A percentile compares a stretch with the other conserved stretches of the same genome.
These are phyloP conservation scores for Forpus xanthops DNA, from an alignment of 2,797 vertebrate species.

Conservation along the genomic window DNA sequence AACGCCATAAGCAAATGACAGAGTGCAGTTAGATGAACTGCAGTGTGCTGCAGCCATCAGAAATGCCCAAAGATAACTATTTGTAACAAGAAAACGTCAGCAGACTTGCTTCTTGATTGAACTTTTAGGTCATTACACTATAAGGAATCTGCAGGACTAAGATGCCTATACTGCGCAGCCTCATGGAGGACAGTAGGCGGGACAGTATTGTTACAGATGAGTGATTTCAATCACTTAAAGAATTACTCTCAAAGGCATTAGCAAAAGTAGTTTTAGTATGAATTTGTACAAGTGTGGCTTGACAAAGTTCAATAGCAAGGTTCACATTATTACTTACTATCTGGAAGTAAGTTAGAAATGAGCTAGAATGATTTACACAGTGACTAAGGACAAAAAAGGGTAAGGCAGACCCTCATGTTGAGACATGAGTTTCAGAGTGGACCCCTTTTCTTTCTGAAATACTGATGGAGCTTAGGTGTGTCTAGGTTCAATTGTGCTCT, in stretches of 20 bases:
- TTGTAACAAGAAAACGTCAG: neutral
- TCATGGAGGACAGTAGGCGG: neutral
- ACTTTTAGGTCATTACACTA: neutral
- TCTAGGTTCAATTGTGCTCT: neutral
- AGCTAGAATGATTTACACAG: neutral
- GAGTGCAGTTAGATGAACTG: neutral
- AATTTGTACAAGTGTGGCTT: neutral
- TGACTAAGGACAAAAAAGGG: neutral
- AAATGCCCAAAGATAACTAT: neutral
- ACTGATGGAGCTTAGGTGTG: neutral
- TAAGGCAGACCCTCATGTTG: neutral
- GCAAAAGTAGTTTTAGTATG: neutral
- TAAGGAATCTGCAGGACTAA: neutral
- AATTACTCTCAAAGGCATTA: neutral
- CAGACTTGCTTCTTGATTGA: neutral
- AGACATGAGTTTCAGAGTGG: neutral
- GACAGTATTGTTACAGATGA: neutral
- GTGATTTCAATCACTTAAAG: neutral
- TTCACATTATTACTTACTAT: neutral
- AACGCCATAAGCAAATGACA: constrained; percentile 19
- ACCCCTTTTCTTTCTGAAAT: neutral
- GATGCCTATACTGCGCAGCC: neutral
- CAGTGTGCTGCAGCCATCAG: neutral
- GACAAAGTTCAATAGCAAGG: neutral
- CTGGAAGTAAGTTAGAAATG: neutral